Conservation (phyloP, 2,888 invertebrate species). For the Harmothoe impar region DNA sequence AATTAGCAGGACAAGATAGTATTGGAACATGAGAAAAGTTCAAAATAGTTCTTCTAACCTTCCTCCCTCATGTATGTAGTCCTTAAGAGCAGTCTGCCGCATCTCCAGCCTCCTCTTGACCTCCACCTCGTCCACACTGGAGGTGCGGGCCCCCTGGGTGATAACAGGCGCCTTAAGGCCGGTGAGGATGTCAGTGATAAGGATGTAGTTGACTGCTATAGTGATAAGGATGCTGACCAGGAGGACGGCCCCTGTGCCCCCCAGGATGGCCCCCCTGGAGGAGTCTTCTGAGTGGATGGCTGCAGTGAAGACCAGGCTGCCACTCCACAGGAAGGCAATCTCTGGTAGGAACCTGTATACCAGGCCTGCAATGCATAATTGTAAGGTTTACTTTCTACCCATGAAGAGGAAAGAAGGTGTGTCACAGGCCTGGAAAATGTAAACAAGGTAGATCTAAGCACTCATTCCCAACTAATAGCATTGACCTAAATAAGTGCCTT, state of each 20-base stretch:
- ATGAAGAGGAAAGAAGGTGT: too few relatives aligned
- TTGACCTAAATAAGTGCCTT: too few relatives aligned
- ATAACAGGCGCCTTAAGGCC: neutral
- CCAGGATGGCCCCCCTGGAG: neutral
- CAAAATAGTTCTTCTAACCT: too few relatives aligned
- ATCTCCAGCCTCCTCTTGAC: neutral
- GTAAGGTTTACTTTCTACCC: neutral
- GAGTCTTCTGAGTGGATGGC: neutral
- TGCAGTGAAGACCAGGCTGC: slow-evolving; percentile 11
- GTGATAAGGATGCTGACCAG: slow-evolving; percentile 31
- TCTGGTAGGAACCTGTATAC: slow-evolving; percentile 42
- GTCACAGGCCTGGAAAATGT: too few relatives aligned
- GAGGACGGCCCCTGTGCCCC: neutral
- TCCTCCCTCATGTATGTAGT: slow-evolving; percentile 24
- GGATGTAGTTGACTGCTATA: neutral
- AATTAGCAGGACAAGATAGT: too few relatives aligned
- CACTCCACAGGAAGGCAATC: neutral
- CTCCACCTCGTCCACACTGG: neutral
- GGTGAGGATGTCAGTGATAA: neutral
- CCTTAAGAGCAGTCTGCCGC: neutral
- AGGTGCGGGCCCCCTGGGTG: neutral
- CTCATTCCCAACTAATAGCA: too few relatives aligned
- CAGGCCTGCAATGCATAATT: neutral
- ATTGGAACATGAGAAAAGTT: too few relatives aligned
- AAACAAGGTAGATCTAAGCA: too few relatives aligned